phyloP scores from a whole-genome alignment of 2,797 vertebrate genomes.

The Pseudomugil gertrudae region DNA sequence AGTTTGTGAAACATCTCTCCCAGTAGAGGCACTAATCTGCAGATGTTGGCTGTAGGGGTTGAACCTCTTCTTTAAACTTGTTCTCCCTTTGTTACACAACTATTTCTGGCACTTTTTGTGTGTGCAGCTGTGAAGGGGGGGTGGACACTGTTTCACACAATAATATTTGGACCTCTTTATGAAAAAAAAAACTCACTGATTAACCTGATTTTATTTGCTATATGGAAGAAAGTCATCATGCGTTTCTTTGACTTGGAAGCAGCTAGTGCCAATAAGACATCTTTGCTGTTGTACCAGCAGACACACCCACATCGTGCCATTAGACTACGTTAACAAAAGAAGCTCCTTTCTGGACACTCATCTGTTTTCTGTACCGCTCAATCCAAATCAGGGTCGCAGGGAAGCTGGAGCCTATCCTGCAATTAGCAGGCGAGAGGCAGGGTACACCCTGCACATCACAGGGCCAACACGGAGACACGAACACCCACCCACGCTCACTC shows the following conservation, averaged over 20 bases:
- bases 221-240: no score
- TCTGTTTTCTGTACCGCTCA: no score
- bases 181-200: not conserved
- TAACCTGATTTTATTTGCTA: not conserved
- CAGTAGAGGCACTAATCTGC: not conserved
- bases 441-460: no score
- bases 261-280: not conserved
- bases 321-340: conserved; percentile 37
- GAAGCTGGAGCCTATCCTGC: no score
- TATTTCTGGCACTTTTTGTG: not conserved
- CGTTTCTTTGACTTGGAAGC: not conserved
- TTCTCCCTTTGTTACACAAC: not conserved
- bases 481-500: no score
- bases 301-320: conserved; percentile 28
- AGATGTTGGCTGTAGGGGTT: not conserved
- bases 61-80: not conserved
- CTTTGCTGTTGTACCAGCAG: conserved; percentile 1
- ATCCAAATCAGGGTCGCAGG: no score
- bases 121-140: not conserved
- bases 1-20: not conserved
- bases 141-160: not conserved
- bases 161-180: no score
- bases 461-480: no score
- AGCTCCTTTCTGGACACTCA: conserved; percentile 23
- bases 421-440: no score